Evolutionary conservation across 2,888 invertebrate genomes (phyloP).

Genomic region (Fragum fragum): DNA sequence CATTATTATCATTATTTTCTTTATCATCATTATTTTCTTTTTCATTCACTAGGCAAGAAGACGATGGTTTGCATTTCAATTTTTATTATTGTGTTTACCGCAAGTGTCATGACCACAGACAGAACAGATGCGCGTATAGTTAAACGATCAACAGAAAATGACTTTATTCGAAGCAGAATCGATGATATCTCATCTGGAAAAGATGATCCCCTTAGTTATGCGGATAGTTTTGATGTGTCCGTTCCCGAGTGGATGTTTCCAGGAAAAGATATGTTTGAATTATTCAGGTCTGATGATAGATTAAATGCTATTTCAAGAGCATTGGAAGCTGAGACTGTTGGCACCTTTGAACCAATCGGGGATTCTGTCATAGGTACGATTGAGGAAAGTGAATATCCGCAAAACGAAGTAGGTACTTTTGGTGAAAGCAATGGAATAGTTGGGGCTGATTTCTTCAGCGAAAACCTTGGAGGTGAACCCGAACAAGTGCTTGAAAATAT

Average conservation of each 20-base stretch:
- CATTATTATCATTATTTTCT: neutral
- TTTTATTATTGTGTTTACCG: neutral
- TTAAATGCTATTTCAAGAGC: neutral
- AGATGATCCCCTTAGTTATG: no score
- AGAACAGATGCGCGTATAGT: neutral
- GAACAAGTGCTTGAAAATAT: neutral
- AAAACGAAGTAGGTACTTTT: no score
- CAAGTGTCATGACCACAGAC: neutral
- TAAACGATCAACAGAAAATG: slow-evolving; percentile 9
- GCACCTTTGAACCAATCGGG: neutral
- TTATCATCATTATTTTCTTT: neutral
- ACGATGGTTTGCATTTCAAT: neutral
- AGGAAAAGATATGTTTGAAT: neutral
- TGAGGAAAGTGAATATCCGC: neutral
- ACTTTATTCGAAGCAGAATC: neutral
- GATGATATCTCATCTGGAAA: no score
- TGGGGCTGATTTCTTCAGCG: neutral
- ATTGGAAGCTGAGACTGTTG: neutral
- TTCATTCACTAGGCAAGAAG: neutral
- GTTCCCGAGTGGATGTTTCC: neutral
- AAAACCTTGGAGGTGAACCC: neutral
- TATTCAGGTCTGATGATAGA: slow-evolving; percentile 11
- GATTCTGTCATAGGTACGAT: no score
- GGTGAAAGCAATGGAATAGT: neutral
- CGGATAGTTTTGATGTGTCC: neutral